Evolutionary conservation across 2,888 invertebrate species (phyloP).

Genomic region (Drosophila koepferae): DNA sequence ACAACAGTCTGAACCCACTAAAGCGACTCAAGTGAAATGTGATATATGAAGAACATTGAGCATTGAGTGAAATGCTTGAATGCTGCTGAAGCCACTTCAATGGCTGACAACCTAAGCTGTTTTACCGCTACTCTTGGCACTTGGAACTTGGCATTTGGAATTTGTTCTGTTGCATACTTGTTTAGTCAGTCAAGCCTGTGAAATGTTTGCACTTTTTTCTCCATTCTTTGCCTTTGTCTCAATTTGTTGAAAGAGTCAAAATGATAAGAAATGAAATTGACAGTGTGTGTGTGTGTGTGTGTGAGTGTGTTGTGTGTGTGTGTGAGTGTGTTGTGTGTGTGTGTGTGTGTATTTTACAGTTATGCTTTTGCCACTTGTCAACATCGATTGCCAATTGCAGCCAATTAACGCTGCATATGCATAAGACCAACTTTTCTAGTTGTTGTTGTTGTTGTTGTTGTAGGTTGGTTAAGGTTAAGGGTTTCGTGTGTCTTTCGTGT

Average conservation of each 20-base stretch:
- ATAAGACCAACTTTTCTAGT: conserved; percentile 18
- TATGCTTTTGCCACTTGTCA: conserved; percentile 30
- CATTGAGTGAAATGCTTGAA: background rate
- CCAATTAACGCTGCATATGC: conserved; percentile 70
- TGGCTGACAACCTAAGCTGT: background rate
- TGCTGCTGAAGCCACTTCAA: background rate
- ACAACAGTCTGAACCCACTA: background rate
- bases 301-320: background rate
- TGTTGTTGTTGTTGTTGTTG: background rate
- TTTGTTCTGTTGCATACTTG: background rate
- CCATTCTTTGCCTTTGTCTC: background rate
- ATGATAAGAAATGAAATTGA: conserved; percentile 26
- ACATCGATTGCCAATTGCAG: conserved; percentile 64
- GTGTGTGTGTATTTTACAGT: conserved; percentile 27
- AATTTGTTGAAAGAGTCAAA: conserved; percentile 12
- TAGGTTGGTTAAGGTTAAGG: background rate
- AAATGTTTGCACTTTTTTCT: background rate
- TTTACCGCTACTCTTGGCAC: background rate
- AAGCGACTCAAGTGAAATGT: background rate
- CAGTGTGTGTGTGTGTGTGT: background rate
- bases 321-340: conserved; percentile 8
- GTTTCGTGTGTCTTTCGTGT: background rate
- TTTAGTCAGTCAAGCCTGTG: conserved; percentile 3
- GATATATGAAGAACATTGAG: background rate
- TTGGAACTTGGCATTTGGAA: background rate